These are phyloP conservation scores for Andrena haemorrhoa DNA, from an alignment of 2,888 invertebrate genomes.

Conservation along the genomic window DNA sequence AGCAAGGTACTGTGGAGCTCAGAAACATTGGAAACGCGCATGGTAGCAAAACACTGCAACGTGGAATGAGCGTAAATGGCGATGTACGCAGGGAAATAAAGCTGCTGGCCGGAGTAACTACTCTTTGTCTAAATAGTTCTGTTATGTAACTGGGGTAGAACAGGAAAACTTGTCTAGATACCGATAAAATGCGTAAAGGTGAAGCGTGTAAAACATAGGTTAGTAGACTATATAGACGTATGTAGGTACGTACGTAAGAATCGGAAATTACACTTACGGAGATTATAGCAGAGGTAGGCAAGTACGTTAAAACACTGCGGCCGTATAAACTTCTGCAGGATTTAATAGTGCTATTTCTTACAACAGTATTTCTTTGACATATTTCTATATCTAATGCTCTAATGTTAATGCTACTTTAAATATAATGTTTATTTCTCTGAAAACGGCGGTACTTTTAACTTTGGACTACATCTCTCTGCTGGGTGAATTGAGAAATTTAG, in stretches of 20 bases:
- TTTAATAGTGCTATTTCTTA: background rate
- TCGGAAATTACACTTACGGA: constrained; percentile 9
- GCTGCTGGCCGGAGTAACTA: constrained; percentile 21
- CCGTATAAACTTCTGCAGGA: background rate
- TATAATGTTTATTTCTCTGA: no score
- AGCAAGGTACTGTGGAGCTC: background rate
- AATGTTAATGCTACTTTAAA: no score
- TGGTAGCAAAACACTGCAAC: constrained; percentile 16
- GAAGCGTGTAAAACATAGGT: background rate
- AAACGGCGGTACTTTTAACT: no score
- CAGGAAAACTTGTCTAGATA: background rate
- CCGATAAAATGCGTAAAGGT: constrained; percentile 1
- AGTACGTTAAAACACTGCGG: background rate
- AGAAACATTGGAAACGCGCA: constrained; percentile 16
- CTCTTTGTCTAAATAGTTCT: constrained; percentile 16
- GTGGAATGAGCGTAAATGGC: constrained; percentile 30
- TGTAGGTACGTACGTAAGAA: background rate
- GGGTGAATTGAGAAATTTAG: no score
- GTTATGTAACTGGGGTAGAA: constrained; percentile 18
- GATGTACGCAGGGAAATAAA: constrained; percentile 19
- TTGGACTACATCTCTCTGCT: background rate
- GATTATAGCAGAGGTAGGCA: background rate
- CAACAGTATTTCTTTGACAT: background rate
- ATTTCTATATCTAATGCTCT: no score
- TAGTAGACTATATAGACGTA: background rate